phyloP scores from a whole-genome alignment of 1,140 invertebrate genomes.

The Elymnias hypermnestra region DNA sequence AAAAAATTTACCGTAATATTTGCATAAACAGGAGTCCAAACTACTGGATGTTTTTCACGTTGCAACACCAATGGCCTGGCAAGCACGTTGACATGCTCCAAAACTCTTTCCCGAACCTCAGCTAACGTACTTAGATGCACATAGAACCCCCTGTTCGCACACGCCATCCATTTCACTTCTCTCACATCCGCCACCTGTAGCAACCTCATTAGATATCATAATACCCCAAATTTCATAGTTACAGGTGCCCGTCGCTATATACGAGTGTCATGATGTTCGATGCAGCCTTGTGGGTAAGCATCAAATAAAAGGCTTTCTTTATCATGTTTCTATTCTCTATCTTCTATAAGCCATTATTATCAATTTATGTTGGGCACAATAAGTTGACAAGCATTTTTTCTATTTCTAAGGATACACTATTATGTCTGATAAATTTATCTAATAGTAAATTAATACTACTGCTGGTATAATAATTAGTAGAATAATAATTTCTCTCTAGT shows the following conservation, averaged over 20 bases:
- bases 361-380: too few relatives aligned
- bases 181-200: slow-evolving; percentile 81
- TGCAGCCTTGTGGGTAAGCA: slow-evolving; percentile 16
- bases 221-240: background rate
- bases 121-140: slow-evolving; percentile 94
- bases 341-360: background rate
- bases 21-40: slow-evolving; percentile 96
- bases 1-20: slow-evolving; percentile 89
- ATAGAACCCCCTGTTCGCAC: slow-evolving; percentile 95
- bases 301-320: slow-evolving; percentile 13
- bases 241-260: slow-evolving; percentile 8
- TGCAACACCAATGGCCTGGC: slow-evolving; percentile 90
- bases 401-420: too few relatives aligned
- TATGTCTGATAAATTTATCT: too few relatives aligned
- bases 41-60: slow-evolving; percentile 85
- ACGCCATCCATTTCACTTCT: slow-evolving; percentile 98
- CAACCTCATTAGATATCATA: slow-evolving; percentile 23
- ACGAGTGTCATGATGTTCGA: slow-evolving; percentile 13
- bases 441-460: too few relatives aligned
- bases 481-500: too few relatives aligned
- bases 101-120: slow-evolving; percentile 95
- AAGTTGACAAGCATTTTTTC: too few relatives aligned
- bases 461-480: too few relatives aligned
- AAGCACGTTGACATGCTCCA: slow-evolving; percentile 94
- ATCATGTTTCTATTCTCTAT: background rate